A percentile compares a stretch with the other conserved stretches of the same genome.
These are phyloP conservation scores for Acanthococcus lagerstroemiae DNA, from an alignment of 2,888 invertebrate species.

Conservation along the genomic window DNA sequence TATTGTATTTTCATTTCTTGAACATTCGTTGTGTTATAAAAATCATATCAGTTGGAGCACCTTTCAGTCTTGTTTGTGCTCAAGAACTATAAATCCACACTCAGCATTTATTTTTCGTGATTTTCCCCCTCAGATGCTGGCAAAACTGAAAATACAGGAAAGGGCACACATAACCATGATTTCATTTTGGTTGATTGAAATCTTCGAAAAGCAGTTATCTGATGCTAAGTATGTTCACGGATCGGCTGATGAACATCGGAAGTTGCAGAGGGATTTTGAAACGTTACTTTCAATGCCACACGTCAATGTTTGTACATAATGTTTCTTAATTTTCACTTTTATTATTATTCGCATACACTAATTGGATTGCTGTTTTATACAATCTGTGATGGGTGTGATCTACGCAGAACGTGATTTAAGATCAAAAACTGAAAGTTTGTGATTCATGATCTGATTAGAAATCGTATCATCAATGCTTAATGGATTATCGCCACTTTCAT, in stretches of 20 bases:
- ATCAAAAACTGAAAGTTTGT: too few species aligned
- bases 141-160: slow-evolving; percentile 59
- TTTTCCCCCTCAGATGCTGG: slow-evolving; percentile 51
- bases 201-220: slow-evolving; percentile 84
- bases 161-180: slow-evolving; percentile 85
- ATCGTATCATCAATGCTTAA: too few species aligned
- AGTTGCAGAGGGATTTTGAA: slow-evolving; percentile 66
- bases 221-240: slow-evolving; percentile 44
- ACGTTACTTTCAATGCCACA: slow-evolving; percentile 59
- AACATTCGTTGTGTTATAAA: background rate
- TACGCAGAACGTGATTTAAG: too few species aligned
- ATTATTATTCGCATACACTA: background rate
- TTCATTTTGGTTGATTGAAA: slow-evolving; percentile 87
- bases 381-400: too few species aligned
- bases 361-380: background rate
- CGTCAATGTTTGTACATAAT: slow-evolving; percentile 48
- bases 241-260: slow-evolving; percentile 45
- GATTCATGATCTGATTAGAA: too few species aligned
- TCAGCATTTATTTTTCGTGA: too few species aligned
- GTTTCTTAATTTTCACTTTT: background rate
- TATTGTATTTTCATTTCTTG: slow-evolving; percentile 2
- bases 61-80: too few species aligned
- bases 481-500: too few species aligned
- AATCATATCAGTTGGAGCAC: too few species aligned
- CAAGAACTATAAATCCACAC: too few species aligned